Base-by-base conservation (phyloP, 2,888 invertebrate species). In the Rhagonycha fulva region DNA sequence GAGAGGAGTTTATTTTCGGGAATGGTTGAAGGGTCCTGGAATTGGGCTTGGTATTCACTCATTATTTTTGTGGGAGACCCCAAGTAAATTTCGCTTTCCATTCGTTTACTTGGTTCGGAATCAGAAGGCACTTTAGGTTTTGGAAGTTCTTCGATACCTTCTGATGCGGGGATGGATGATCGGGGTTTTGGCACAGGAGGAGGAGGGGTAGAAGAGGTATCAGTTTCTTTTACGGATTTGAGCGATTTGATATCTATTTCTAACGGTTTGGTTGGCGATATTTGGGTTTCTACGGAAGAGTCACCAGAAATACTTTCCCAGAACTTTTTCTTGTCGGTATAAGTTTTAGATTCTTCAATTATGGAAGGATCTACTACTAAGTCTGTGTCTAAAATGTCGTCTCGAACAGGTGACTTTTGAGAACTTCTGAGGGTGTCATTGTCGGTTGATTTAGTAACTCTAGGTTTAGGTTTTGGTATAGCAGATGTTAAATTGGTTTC, bases 311-410 rank as follows among this genome's bases (percentile, higher is more conserved):
- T 86, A 81, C 83, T 87, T 85, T 90, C 90, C 90, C 90, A 90
- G 82, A 90, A 90, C 80, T 88, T 88, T 81, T 89, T 90, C 78
- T 88, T 88, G 72, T 89, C 88, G 14, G 87, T 87, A 80, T 90
- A 90, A 75, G 87, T 87, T 81, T 87, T 87, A 47, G 85, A 82
- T 68, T 83, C 80, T 14, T 78, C 63, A 28, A 71, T 68, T 14
- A 78, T 68, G 47, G 71, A 71, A 30, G 69, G 72, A n/a, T 74
- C 77, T 72, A 83, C 82, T 47, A 70, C 69, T 69, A 70, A 19
- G 76, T 72, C 71, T 66, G 71, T 68, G 24, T 79, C 70, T 74
- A 72, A 74, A 70, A 75, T 77, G 60, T 76, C 73, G 73, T 78
- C 72, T 74, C 78, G 75, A 63, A 77, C 70, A 23, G 79, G 74